Conservation (phyloP, 2,797 vertebrate species). For the Erithacus rubecula region DNA sequence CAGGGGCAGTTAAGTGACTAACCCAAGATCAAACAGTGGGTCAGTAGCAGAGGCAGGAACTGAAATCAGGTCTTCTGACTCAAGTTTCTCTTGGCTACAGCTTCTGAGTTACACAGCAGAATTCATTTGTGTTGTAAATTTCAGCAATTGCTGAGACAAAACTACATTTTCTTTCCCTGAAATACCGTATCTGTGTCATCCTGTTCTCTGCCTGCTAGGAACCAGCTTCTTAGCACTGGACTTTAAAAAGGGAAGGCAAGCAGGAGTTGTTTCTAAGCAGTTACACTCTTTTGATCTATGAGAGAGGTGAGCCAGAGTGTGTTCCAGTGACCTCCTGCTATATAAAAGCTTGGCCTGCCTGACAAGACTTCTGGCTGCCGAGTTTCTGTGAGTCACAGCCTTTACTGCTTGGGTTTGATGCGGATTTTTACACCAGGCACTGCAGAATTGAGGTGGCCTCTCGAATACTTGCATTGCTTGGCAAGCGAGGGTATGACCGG, state of each 20-base stretch:
- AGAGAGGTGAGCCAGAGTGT: conserved; percentile 65
- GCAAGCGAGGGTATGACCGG: conserved; percentile 37
- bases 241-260: conserved; percentile 3
- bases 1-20: conserved; percentile 27
- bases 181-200: neutral
- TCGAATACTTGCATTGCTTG: conserved; percentile 64
- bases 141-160: neutral
- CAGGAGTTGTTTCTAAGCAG: conserved; percentile 18
- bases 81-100: conserved; percentile 39
- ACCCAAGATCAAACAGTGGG: conserved; percentile 41
- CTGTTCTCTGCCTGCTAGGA: conserved; percentile 15
- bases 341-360: conserved; percentile 42
- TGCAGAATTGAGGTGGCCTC: conserved; percentile 47
- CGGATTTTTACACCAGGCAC: conserved; percentile 42
- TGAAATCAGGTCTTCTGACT: conserved; percentile 53
- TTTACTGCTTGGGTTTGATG: conserved; percentile 43
- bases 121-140: neutral
- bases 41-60: conserved; percentile 8
- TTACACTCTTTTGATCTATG: conserved; percentile 40
- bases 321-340: conserved; percentile 59
- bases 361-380: conserved; percentile 33
- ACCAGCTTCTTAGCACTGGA: neutral
- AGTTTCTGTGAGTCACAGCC: conserved; percentile 54
- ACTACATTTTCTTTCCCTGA: neutral
- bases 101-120: neutral